These are phyloP conservation scores for Podargus strigoides DNA, from an alignment of 2,797 vertebrate genomes.

Conservation along the genomic window DNA sequence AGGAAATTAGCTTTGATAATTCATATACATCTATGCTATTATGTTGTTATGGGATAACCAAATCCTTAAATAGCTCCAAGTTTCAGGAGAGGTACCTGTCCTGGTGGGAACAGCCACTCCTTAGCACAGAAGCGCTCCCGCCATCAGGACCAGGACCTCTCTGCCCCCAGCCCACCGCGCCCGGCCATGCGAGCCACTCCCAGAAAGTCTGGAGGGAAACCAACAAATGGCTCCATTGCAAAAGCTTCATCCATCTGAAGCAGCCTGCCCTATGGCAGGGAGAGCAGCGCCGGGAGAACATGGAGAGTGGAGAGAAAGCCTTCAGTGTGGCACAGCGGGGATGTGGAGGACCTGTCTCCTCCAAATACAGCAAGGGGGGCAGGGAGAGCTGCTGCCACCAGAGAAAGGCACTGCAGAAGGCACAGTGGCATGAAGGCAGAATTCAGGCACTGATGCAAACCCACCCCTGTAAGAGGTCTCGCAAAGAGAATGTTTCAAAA, in stretches of 20 bases:
- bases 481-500: neutral
- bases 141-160: fast-evolving
- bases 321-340: fast-evolving
- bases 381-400: neutral
- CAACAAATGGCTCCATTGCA: neutral
- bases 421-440: neutral
- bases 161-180: fast-evolving
- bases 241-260: neutral
- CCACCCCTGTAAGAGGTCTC: neutral
- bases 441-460: neutral
- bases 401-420: neutral
- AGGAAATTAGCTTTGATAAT: neutral
- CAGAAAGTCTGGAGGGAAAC: neutral
- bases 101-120: fast-evolving
- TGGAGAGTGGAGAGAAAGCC: neutral
- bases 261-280: neutral
- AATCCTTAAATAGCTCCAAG: neutral
- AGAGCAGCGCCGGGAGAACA: too few relatives aligned
- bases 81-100: neutral
- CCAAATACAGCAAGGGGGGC: too few relatives aligned
- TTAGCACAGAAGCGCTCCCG: fast-evolving
- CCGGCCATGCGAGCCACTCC: too few relatives aligned
- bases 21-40: neutral
- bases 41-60: fast-evolving
- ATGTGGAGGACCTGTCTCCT: fast-evolving